phyloP scores from a whole-genome alignment of 2,113 vertebrate species.

The Herpetotheres cachinnans region DNA sequence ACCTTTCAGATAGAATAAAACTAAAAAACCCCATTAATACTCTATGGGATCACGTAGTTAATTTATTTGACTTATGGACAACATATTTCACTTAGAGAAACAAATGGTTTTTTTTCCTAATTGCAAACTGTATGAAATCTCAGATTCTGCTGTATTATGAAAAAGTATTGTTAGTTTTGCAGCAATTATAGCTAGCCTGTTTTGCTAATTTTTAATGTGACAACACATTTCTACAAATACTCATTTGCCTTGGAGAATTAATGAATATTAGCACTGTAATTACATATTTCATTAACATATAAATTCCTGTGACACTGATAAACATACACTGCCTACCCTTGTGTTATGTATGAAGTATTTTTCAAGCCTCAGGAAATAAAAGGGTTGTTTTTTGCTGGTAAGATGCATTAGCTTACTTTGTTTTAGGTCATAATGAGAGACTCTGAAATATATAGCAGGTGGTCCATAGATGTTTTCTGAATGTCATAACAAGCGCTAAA shows the following conservation, averaged over 20 bases:
- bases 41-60: not conserved
- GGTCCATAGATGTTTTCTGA: not conserved
- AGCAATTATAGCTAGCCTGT: not conserved
- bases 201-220: not conserved
- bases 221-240: not conserved
- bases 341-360: not conserved
- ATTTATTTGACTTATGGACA: not conserved
- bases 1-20: not conserved
- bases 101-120: accelerated
- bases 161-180: not conserved
- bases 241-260: not conserved
- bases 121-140: not conserved
- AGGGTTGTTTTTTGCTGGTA: not conserved
- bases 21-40: not conserved
- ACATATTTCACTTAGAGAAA: not conserved
- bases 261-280: not conserved
- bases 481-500: not conserved
- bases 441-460: not conserved
- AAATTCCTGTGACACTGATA: not conserved
- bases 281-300: not conserved
- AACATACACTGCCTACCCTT: not conserved
- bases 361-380: not conserved
- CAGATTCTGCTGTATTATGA: not conserved
- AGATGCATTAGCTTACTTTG: not conserved
- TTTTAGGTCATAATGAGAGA: not conserved